Percentiles rank a stretch among this genome's conserved stretches.
Evolutionary conservation across 2,113 vertebrate genomes (phyloP).

Genomic region (Climacteris rufus): DNA sequence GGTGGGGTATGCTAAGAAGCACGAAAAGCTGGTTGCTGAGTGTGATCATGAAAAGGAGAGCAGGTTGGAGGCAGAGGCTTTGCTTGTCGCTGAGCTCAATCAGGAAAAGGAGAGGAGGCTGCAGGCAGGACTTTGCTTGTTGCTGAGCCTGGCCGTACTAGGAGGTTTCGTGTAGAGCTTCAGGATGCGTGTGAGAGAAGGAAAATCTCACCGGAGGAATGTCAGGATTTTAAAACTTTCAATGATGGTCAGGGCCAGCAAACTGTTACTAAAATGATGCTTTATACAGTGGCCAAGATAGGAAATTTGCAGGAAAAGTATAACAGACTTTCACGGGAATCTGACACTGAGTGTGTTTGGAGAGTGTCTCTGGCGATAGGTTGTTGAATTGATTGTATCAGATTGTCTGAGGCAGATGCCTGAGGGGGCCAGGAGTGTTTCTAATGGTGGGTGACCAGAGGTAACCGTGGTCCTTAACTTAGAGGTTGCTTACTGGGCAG

Average conservation of each 20-base stretch:
- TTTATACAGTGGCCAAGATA: neutral
- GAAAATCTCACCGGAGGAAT: neutral
- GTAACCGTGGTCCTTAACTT: neutral
- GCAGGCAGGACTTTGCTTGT: neutral
- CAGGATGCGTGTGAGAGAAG: neutral
- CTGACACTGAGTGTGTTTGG: neutral
- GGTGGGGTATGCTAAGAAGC: neutral
- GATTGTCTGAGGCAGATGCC: neutral
- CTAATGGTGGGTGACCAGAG: neutral
- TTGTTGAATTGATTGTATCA: neutral
- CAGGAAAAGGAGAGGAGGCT: neutral
- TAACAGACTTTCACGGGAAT: neutral
- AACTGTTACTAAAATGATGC: neutral
- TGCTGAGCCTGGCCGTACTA: accelerated
- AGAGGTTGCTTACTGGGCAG: neutral
- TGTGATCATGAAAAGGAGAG: accelerated
- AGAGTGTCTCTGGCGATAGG: neutral
- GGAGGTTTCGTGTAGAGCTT: neutral
- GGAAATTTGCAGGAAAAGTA: neutral
- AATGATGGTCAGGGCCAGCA: neutral
- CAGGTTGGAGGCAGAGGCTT: neutral
- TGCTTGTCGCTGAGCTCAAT: neutral
- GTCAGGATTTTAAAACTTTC: neutral
- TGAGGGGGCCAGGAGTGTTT: neutral
- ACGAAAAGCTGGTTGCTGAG: accelerated